Conservation (phyloP, 2,797 vertebrate genomes). For the Centropyge bicolor region DNA sequence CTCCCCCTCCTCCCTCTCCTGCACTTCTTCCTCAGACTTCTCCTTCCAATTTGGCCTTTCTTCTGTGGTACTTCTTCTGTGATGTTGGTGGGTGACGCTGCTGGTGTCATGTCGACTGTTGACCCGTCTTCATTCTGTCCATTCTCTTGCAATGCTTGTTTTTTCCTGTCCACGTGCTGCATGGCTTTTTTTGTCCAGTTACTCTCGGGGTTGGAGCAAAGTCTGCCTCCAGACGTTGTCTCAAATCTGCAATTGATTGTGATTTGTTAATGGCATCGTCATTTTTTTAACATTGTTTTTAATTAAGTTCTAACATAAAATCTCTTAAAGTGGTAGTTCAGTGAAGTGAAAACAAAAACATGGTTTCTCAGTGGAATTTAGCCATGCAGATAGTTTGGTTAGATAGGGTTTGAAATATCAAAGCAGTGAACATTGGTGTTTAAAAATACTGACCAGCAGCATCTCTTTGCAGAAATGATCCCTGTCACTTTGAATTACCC, state of each 20-base stretch:
- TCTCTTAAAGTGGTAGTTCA: background rate
- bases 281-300: background rate
- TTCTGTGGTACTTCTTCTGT: background rate
- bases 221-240: accelerated
- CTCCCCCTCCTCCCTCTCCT: background rate
- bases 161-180: constrained; percentile 19
- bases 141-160: accelerated
- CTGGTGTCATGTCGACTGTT: background rate
- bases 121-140: background rate
- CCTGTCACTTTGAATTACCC: no score
- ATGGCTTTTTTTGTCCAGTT: constrained; percentile 14
- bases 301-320: background rate
- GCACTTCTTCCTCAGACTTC: background rate
- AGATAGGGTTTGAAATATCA: background rate
- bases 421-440: no score
- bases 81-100: no score
- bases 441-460: no score
- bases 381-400: background rate
- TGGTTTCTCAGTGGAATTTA: background rate
- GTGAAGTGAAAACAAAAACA: no score
- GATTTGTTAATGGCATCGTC: background rate
- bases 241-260: constrained; percentile 61
- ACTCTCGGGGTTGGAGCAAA: constrained; percentile 61
- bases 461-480: no score
- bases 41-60: background rate